These are phyloP conservation scores for Eupithecia dodoneata DNA, from an alignment of 2,888 invertebrate genomes.

Conservation along the genomic window DNA sequence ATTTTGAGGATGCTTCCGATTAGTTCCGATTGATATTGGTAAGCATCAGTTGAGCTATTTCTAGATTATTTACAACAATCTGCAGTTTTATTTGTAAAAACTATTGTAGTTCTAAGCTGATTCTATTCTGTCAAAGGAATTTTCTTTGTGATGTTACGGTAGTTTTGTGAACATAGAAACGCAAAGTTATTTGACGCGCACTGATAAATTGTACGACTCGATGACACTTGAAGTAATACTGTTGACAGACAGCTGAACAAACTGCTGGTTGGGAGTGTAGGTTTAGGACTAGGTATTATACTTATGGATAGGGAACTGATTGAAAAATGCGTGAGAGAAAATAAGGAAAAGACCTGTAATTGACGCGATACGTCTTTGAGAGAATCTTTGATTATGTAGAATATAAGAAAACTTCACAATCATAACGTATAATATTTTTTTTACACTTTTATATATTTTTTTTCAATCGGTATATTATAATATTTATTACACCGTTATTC, in stretches of 20 bases:
- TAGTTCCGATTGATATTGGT: neutral
- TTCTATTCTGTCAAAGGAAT: too few relatives aligned
- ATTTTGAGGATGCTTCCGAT: neutral
- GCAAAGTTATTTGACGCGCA: neutral
- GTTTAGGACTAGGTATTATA: slow-evolving; percentile 46
- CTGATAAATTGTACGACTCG: slow-evolving; percentile 36
- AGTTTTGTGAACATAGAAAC: neutral
- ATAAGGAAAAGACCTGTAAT: neutral
- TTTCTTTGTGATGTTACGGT: too few relatives aligned
- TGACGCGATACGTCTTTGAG: neutral
- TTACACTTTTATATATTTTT: too few relatives aligned
- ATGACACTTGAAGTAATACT: slow-evolving; percentile 63
- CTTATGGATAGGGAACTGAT: slow-evolving; percentile 23
- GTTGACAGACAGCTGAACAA: slow-evolving; percentile 53
- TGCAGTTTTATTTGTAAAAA: neutral
- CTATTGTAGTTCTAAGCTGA: neutral
- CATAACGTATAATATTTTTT: too few relatives aligned
- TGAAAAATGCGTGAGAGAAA: slow-evolving; percentile 3
- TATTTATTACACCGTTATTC: too few relatives aligned
- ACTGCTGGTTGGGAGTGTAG: slow-evolving; percentile 49
- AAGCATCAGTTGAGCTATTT: neutral
- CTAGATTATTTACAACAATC: neutral
- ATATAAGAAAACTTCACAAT: too few relatives aligned
- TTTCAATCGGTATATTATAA: too few relatives aligned
- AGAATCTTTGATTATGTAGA: too few relatives aligned